phyloP scores from a whole-genome alignment of 2,797 vertebrate species.

The Hypotaenidia philippensis region DNA sequence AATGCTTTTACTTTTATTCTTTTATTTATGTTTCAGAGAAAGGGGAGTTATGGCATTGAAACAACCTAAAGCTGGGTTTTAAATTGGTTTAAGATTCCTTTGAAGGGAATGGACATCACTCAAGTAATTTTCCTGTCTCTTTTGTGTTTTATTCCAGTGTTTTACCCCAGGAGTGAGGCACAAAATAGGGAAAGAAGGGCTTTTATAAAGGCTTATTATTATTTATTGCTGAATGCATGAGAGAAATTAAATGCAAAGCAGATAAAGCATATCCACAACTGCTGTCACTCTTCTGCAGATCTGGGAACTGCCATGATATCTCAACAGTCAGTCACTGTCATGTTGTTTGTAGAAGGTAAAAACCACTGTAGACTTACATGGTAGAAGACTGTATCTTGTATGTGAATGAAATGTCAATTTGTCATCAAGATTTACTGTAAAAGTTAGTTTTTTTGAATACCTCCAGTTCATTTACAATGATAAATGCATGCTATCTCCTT shows the following conservation, averaged over 20 bases:
- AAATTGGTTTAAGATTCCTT: background rate
- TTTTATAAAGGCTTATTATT: background rate
- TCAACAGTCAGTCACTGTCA: background rate
- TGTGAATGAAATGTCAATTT: background rate
- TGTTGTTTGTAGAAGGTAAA: background rate
- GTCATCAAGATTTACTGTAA: background rate
- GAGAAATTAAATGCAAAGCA: background rate
- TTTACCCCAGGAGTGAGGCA: background rate
- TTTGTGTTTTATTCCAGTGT: background rate
- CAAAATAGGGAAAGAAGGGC: background rate
- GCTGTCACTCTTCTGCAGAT: background rate
- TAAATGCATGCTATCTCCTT: background rate
- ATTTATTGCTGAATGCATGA: background rate
- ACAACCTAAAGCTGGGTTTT: background rate
- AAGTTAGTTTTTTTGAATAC: background rate
- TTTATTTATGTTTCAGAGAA: background rate
- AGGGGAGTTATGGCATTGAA: background rate
- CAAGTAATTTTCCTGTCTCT: background rate
- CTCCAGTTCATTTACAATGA: background rate
- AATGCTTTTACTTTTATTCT: background rate
- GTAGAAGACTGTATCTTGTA: background rate
- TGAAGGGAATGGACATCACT: background rate
- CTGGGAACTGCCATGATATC: background rate
- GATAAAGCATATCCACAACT: background rate
- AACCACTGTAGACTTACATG: background rate